Evolutionary conservation across 2,888 invertebrate genomes (phyloP).

Genomic region (Meghimatium bilineatum): DNA sequence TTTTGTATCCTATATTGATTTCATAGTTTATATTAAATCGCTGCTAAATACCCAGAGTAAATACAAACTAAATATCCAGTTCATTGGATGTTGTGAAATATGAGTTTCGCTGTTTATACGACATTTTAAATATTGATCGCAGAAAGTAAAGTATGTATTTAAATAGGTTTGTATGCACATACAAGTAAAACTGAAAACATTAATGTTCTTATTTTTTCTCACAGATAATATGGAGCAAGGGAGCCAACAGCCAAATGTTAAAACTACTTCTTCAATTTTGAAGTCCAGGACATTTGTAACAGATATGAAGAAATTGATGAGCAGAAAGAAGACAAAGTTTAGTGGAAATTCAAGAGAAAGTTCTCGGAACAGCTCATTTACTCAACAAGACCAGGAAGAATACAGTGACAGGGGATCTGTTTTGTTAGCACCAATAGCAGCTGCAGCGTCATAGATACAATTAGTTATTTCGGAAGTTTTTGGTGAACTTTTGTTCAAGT

Average conservation of each 20-base stretch:
- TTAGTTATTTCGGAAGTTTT: background rate
- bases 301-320: conserved; percentile 68
- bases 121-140: too few relatives aligned
- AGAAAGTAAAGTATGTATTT: too few relatives aligned
- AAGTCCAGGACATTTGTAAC: conserved; percentile 70
- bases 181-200: too few relatives aligned
- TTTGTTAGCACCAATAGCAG: conserved; percentile 45
- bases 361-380: conserved; percentile 69
- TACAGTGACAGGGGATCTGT: conserved; percentile 48
- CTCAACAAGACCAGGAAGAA: conserved; percentile 46
- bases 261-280: conserved; percentile 62
- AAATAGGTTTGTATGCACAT: too few relatives aligned
- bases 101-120: too few relatives aligned
- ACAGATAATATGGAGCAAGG: conserved; percentile 70
- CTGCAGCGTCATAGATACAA: background rate
- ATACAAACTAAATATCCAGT: too few relatives aligned
- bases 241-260: conserved; percentile 54
- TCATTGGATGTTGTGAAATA: too few relatives aligned
- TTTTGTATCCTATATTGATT: too few relatives aligned
- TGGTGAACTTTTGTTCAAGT: background rate
- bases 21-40: too few relatives aligned
- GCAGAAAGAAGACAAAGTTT: conserved; percentile 64
- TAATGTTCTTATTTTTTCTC: conserved; percentile 29
- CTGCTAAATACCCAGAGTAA: too few relatives aligned
- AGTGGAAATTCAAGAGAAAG: conserved; percentile 67